A percentile compares a stretch with the other conserved stretches of the same genome.
phyloP scores from a whole-genome alignment of 2,888 invertebrate genomes.

The Eupithecia pulchellata region DNA sequence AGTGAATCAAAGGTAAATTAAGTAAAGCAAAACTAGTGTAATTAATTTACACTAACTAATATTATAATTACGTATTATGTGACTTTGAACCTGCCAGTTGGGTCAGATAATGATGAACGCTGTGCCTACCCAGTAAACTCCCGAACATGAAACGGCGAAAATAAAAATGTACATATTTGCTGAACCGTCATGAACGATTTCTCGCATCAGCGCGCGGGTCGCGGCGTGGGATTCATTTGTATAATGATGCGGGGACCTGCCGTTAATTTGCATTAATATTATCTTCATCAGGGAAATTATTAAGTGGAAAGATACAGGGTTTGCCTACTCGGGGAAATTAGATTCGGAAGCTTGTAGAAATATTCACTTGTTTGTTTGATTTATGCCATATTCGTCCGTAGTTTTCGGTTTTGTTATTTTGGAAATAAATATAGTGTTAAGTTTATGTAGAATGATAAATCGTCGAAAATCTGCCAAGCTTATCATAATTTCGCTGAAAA shows the following conservation, averaged over 20 bases:
- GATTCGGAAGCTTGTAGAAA: background rate
- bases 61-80: no score
- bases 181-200: background rate
- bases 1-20: no score
- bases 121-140: background rate
- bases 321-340: background rate
- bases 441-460: no score
- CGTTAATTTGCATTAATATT: background rate
- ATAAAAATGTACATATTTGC: slow-evolving; percentile 3
- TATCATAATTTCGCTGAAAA: no score
- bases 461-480: no score
- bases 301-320: background rate
- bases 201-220: background rate
- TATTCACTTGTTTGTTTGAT: background rate
- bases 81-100: no score
- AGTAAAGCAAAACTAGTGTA: no score
- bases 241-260: background rate
- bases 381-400: no score
- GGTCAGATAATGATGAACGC: no score
- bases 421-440: no score
- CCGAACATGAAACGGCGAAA: background rate
- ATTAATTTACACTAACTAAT: no score
- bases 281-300: background rate
- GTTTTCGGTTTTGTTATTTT: no score
- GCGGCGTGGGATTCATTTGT: background rate